Percentiles rank a stretch among this genome's conserved stretches.
phyloP scores from a whole-genome alignment of 2,113 vertebrate species.

The Laterallus jamaicensis region DNA sequence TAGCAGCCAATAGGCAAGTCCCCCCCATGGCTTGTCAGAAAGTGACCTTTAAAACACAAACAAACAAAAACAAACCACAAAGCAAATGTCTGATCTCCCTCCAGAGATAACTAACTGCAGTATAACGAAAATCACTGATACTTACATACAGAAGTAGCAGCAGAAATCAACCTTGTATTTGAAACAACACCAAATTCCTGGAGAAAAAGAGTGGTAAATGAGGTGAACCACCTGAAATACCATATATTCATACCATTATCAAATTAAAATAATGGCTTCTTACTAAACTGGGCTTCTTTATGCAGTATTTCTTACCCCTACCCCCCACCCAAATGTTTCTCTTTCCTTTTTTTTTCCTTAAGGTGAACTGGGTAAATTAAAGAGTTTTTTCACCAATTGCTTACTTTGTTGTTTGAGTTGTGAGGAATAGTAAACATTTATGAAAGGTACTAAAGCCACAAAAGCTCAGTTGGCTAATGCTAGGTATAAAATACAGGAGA shows the following conservation, averaged over 20 bases:
- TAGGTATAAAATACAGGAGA: not conserved
- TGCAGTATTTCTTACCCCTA: not conserved
- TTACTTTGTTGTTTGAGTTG: not conserved
- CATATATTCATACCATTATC: not conserved
- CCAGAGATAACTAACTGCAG: not conserved
- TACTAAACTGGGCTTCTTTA: constrained; percentile 3
- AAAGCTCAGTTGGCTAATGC: not conserved
- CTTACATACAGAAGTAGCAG: constrained; percentile 99
- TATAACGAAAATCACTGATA: constrained; percentile 51
- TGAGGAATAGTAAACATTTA: not conserved
- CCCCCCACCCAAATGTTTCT: not conserved
- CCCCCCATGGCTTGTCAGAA: not conserved
- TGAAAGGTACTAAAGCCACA: not conserved
- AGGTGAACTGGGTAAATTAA: not conserved
- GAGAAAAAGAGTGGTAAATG: constrained; percentile 39
- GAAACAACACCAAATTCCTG: constrained; percentile 99
- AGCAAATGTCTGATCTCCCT: not conserved
- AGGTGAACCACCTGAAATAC: constrained; percentile 29
- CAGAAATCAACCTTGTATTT: constrained; percentile 96
- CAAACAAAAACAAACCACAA: not conserved
- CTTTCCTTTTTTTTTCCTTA: not conserved
- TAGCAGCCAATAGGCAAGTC: not conserved
- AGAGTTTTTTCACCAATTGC: not conserved
- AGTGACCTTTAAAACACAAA: not conserved
- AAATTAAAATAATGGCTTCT: not conserved